These are phyloP conservation scores for Tolypeutes matacus DNA, from an alignment of 2,797 vertebrate species.

Conservation along the genomic window DNA sequence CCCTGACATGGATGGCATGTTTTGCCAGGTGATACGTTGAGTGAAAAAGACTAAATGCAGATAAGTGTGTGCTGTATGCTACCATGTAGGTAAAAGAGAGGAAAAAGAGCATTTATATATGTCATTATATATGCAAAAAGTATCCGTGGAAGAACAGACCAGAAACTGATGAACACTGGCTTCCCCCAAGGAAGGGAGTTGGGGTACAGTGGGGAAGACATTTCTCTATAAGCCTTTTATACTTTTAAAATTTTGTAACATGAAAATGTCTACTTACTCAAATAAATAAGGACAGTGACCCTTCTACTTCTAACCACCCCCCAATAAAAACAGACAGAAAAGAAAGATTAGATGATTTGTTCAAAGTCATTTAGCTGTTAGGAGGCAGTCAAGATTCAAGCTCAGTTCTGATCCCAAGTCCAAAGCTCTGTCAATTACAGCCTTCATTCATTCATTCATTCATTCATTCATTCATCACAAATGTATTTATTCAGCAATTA, in stretches of 20 bases:
- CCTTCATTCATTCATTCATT: background rate
- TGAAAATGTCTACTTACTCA: background rate
- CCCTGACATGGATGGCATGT: fast-evolving
- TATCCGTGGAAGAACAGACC: background rate
- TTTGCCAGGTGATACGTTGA: background rate
- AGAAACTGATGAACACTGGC: background rate
- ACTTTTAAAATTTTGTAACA: slow-evolving; percentile 33
- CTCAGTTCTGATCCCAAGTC: background rate
- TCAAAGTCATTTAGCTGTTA: background rate
- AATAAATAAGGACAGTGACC: background rate
- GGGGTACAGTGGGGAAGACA: background rate
- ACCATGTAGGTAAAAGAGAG: background rate
- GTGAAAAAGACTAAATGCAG: background rate
- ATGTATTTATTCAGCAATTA: background rate
- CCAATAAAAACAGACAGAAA: background rate
- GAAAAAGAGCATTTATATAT: background rate
- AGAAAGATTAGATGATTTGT: background rate
- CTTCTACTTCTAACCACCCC: too few relatives aligned
- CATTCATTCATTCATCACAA: background rate
- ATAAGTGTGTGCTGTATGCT: fast-evolving
- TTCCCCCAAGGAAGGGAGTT: background rate
- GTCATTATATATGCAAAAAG: background rate
- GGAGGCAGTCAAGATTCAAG: background rate
- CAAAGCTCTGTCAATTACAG: background rate
- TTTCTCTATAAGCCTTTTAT: background rate